Conservation (phyloP, 2,113 vertebrate genomes). For the Clupea harengus region DNA sequence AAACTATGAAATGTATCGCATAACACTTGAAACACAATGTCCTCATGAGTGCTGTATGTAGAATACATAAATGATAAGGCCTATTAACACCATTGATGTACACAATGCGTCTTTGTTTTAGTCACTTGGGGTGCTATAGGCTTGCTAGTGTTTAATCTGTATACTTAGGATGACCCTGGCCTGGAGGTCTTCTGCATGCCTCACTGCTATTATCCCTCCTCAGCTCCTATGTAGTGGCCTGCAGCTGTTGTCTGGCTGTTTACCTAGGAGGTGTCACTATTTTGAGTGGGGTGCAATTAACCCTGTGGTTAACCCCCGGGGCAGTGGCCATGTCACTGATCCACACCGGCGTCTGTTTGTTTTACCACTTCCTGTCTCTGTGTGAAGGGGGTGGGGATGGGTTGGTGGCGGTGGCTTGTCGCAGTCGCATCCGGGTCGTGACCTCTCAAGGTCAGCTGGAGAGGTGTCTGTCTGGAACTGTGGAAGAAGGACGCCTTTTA, state of each 20-base stretch:
- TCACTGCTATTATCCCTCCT: conserved; percentile 11
- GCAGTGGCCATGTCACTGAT: conserved; percentile 26
- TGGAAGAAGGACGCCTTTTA: not conserved
- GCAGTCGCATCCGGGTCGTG: conserved; percentile 43
- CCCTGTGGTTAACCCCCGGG: conserved; percentile 33
- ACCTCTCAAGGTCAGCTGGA: conserved; percentile 32
- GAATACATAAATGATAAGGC: not conserved
- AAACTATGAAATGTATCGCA: not conserved
- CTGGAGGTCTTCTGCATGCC: not conserved
- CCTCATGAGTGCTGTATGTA: not conserved
- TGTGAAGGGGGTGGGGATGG: conserved; percentile 17
- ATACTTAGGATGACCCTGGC: conserved; percentile 17
- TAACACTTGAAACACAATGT: not conserved
- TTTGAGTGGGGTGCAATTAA: conserved; percentile 39
- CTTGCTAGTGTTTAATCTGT: not conserved
- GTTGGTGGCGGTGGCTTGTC: not conserved
- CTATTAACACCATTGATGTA: not conserved
- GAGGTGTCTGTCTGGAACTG: not conserved
- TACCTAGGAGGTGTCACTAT: conserved; percentile 37
- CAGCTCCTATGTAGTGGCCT: conserved; percentile 4
- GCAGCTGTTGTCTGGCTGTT: conserved; percentile 31
- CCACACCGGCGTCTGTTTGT: conserved; percentile 25
- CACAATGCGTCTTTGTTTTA: not conserved
- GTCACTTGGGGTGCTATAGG: not conserved
- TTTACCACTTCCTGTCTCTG: conserved; percentile 43